Evolutionary conservation across 1,140 invertebrate species (phyloP), one percentile per base, ranked within the genome.

Genomic region (Trissolcus basalis): DNA sequence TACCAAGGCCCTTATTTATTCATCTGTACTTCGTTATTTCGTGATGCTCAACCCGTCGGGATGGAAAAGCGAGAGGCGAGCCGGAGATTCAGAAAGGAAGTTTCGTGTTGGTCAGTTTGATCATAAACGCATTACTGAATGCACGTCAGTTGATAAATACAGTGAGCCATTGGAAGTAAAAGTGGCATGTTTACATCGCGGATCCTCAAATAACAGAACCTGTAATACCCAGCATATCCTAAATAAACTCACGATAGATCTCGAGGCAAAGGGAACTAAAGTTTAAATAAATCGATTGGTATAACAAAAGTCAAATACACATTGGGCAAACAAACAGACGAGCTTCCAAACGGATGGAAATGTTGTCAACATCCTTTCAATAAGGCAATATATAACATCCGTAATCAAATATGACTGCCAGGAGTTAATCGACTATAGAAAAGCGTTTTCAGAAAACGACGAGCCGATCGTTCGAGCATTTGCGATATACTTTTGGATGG

Each of bases 201-300:
- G 79, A 85, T 84, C 84, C 82, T 83, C 65, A 70, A 84, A 86
- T 80, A 87, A 86, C 82, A 86, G 84, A 81, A 81, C 64, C 48
- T 50, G 73, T 85, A 87, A 87, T 87, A 84, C 81, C 81, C 82
- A 1, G 19, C 19, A 83, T 86, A 87, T 86, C 86, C 86, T 87
- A 88, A 88, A 87, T 82, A 86, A 88, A 88, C 86, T 77, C 80
- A 81, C 70, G 56, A 65, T 36, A 54, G 83, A 77, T 68, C 76
- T 47, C 67, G 74, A 80, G 71, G 73, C 67, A 70, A 78, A 68
- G 76, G 36, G 1, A 39, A 77, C 2, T 6, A 74, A 73, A 74
- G 72, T 82, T 79, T 76, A 87, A 87, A 87, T 84, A 86, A 84
- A 51, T 63, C 51, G 44, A 13, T 45, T 39, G 50, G 48, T 63